Conservation (phyloP, 2,113 vertebrate genomes). For the Haliaeetus leucogaster region DNA sequence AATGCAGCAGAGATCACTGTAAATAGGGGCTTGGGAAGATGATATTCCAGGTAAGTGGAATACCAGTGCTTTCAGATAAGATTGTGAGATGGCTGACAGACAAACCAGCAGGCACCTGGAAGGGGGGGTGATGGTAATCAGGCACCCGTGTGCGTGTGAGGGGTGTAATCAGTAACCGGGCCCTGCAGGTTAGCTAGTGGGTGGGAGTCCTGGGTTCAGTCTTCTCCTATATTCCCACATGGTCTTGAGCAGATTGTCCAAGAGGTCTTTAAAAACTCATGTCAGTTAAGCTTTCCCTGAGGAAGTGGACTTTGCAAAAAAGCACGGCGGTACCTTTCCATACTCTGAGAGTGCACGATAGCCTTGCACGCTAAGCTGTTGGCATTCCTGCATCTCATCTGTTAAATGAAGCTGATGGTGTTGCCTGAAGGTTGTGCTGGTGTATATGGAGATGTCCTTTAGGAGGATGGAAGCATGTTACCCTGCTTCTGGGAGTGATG, state of each 20-base stretch:
- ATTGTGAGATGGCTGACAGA: not conserved
- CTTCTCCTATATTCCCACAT: not conserved
- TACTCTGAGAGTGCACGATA: not conserved
- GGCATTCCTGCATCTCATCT: accelerated
- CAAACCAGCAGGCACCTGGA: not conserved
- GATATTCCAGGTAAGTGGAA: not conserved
- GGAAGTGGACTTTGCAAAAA: not conserved
- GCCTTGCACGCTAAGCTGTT: accelerated
- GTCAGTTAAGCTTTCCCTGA: not conserved
- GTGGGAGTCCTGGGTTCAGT: not conserved
- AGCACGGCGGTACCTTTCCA: accelerated
- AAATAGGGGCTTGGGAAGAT: not conserved
- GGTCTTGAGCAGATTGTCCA: not conserved
- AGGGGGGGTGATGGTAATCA: not conserved
- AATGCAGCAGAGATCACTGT: not conserved
- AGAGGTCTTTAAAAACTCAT: not conserved
- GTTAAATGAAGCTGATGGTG: not conserved
- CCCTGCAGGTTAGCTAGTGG: not conserved
- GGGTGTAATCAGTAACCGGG: not conserved
- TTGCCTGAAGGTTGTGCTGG: not conserved
- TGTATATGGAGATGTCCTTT: not conserved
- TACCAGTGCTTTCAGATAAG: not conserved
- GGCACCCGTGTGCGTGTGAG: not conserved
- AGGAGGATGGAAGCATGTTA: not conserved
- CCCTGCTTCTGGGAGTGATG: accelerated